These are phyloP conservation scores for Dicyrtoma fusca DNA, from an alignment of 2,888 invertebrate genomes.

Conservation along the genomic window DNA sequence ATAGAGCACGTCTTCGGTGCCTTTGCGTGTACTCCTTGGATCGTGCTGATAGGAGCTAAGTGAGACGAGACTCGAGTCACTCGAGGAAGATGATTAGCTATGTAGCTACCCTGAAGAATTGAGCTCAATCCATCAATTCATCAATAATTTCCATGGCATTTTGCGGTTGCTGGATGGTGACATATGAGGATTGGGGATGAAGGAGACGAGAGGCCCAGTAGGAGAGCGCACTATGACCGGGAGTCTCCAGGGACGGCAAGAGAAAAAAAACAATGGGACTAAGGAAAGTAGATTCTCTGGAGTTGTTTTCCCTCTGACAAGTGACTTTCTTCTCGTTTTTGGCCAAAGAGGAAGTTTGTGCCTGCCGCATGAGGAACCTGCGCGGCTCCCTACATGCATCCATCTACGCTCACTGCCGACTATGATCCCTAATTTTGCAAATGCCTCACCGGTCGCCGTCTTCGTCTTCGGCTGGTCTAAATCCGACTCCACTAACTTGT, in stretches of 20 bases:
- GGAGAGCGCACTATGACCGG: slow-evolving; percentile 14
- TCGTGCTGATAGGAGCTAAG: no score
- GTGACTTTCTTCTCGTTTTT: slow-evolving; percentile 29
- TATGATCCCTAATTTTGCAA: slow-evolving; percentile 36
- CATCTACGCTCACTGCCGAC: slow-evolving; percentile 8
- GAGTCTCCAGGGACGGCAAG: slow-evolving; percentile 20
- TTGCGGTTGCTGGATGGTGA: slow-evolving; percentile 12
- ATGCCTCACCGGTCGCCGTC: slow-evolving; percentile 32
- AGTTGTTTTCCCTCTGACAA: slow-evolving; percentile 28
- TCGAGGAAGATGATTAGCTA: not conserved
- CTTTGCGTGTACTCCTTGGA: no score
- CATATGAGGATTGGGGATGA: no score
- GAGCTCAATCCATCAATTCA: slow-evolving; percentile 32
- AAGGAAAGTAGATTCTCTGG: slow-evolving; percentile 34
- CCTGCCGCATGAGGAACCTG: slow-evolving; percentile 23
- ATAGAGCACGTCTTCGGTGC: no score
- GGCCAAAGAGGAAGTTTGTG: not conserved
- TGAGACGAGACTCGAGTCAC: not conserved
- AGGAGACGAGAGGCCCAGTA: not conserved
- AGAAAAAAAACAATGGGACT: slow-evolving; percentile 35
- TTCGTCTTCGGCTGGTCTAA: slow-evolving; percentile 24
- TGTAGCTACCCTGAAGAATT: no score
- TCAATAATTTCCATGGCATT: slow-evolving; percentile 25
- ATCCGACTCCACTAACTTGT: slow-evolving; percentile 39
- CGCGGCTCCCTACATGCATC: slow-evolving; percentile 15